Evolutionary conservation across 2,797 vertebrate species (phyloP), one percentile per base, ranked within the genome.

Genomic region (Sus cebifrons): DNA sequence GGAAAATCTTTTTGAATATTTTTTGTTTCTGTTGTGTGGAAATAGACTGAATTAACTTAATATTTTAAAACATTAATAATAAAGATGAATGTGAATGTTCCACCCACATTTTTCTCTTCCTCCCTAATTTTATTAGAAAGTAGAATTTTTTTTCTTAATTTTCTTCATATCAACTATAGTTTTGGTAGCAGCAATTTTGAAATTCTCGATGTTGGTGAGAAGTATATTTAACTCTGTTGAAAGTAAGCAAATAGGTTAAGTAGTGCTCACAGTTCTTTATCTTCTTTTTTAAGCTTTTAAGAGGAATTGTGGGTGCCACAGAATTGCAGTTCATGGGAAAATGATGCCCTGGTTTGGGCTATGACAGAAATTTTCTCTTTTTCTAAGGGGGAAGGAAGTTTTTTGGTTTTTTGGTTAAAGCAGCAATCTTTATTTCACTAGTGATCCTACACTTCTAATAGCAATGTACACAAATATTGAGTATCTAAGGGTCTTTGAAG

Each of bases 51-150:
- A 29, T 82, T 94, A 29, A 64, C 67, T 68, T 54, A 75, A 20
- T 73, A 27, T 86, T 82, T 77, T 64, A 89, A 93, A 96, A 86
- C 40, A 75, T 56, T 78, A 90, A 73, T 77, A 94, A 82, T 95
- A 91, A 62, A 89, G 14, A 14, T 77, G 16, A 92, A 62, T 36
- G 36, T 36, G 36, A 36, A 23, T 84, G 20, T 88, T 60, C n/a
- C 36, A 60, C 18, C 74, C 64, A 74, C 56, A 82, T 73, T 56
- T 95, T 88, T 94, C n/a, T 94, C 73, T 93, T 96, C 27, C 21
- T 86, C 20, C 32, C 44, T 62, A 84, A n/a, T 86, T 94, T 97
- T 86, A 90, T 85, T 94, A 90, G 49, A 92, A 79, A 95, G 64
- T 86, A 84, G 36, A 65, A 29, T 21, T 95, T 92, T 86, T 73